Base-by-base conservation (phyloP, 2,797 vertebrate genomes). In the Balearica regulorum region DNA sequence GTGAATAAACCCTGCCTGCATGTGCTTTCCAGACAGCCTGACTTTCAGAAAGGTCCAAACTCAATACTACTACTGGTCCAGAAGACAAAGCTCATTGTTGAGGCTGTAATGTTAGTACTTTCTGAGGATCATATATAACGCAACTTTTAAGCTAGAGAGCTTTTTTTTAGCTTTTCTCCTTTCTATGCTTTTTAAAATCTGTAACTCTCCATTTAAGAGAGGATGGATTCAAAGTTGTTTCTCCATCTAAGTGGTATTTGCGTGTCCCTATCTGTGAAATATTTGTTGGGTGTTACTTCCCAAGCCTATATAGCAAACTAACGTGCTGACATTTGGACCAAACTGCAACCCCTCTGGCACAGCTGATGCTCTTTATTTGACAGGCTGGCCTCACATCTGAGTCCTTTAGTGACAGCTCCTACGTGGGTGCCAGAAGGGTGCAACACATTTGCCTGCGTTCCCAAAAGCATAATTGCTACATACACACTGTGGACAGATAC, bases 11-110 rank as follows among this genome's bases (percentile, higher is more conserved):
- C n/a, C 64, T 39, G 87, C 60, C 55, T 77, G 64, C 57, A 44
- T 73, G 60, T 37, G 89, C 87, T 93, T 96, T 84, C 75, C 89
- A 90, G 76, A 53, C 26, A 91, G 93, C 68, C 90, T 87, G 82
- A 87, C 95, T 94, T 93, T 62, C 68, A 94, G 90, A 92, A 92
- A 88, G 65, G 37, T 75, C 70, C 55, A 68, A 91, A 60, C 66
- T 70, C 83, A 87, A 85, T 87, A 93, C 19, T 44, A 55, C 43
- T 83, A 53, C 62, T 49, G 48, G 73, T 89, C 46, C 89, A 96
- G 86, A 82, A 93, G 60, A 76, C 37, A 87, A 92, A 94, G 51
- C 57, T 84, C 46, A 69, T 84, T 93, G 88, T 92, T 76, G 57
- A 95, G 76, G 46, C 89, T n/a, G 69, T 57, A 75, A 55, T 26